A percentile compares a stretch with the other conserved stretches of the same genome.
phyloP scores from a whole-genome alignment of 2,113 vertebrate species.

The Poicephalus gulielmi region DNA sequence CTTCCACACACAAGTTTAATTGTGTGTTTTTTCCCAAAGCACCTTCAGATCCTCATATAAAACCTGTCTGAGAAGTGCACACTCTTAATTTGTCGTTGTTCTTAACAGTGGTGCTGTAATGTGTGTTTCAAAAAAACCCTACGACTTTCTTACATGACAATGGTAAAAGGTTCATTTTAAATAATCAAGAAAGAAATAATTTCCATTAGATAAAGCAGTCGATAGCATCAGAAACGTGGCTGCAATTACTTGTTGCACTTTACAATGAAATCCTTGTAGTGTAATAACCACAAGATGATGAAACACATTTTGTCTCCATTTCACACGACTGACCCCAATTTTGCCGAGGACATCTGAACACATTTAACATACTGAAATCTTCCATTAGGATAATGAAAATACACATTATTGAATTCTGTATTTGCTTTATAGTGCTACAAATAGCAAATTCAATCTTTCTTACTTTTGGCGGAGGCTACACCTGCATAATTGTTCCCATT shows the following conservation, averaged over 20 bases:
- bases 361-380: constrained; percentile 53
- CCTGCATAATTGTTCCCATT: constrained; percentile 42
- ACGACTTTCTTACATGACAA: constrained; percentile 30
- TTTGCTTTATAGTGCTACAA: constrained; percentile 49
- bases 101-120: neutral
- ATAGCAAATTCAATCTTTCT: constrained; percentile 61
- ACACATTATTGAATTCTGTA: constrained; percentile 46
- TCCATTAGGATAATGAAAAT: constrained; percentile 57
- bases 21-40: neutral
- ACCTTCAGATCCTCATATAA: neutral
- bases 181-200: constrained; percentile 43
- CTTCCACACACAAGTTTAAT: neutral
- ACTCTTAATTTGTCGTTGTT: neutral
- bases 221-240: constrained; percentile 24
- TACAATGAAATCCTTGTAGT: constrained; percentile 61
- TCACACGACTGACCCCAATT: constrained; percentile 56
- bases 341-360: constrained; percentile 62
- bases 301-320: constrained; percentile 46
- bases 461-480: constrained; percentile 48
- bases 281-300: constrained; percentile 35
- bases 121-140: neutral
- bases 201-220: constrained; percentile 56
- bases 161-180: constrained; percentile 61
- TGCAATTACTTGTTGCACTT: constrained; percentile 67
- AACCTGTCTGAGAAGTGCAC: neutral